These are phyloP conservation scores for Sebastes hubbsi DNA, from an alignment of 2,797 vertebrate genomes.

Conservation along the genomic window DNA sequence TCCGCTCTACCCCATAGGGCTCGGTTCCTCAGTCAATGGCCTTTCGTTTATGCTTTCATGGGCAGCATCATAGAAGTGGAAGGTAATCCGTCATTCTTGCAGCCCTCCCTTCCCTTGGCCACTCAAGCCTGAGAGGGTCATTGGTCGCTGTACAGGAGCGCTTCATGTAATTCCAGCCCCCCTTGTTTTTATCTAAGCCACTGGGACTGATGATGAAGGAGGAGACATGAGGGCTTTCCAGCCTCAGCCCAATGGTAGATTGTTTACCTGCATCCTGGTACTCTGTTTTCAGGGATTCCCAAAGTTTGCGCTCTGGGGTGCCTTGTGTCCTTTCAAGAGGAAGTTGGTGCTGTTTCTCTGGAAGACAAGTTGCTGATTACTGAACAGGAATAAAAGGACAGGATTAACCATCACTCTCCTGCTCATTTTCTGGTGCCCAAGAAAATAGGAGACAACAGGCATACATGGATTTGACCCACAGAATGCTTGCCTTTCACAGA, in stretches of 20 bases:
- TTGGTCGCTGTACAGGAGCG: conserved; percentile 20
- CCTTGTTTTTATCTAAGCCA: conserved; percentile 31
- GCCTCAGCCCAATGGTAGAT: not conserved
- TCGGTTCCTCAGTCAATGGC: not conserved
- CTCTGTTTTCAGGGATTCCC: not conserved
- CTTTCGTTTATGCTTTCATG: not conserved
- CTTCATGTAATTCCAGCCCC: conserved; percentile 33
- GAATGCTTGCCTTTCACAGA: not conserved
- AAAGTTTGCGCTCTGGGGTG: not conserved
- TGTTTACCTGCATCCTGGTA: not conserved
- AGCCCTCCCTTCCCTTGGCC: not conserved
- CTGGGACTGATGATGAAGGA: conserved; percentile 8
- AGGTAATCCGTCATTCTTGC: conserved; percentile 19
- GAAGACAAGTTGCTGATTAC: not conserved
- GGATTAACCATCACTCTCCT: not conserved
- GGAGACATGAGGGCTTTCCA: not conserved
- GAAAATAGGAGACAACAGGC: not conserved
- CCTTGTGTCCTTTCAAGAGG: not conserved
- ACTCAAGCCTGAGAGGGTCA: conserved; percentile 39
- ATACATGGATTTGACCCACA: conserved; percentile 1
- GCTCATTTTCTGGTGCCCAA: not conserved
- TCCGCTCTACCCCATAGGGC: not conserved
- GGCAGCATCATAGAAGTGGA: conserved; percentile 16
- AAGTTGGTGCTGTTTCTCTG: not conserved
- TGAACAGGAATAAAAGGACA: not conserved